Base-by-base conservation (phyloP, 2,888 invertebrate species). In the Galerucella calmariensis region DNA sequence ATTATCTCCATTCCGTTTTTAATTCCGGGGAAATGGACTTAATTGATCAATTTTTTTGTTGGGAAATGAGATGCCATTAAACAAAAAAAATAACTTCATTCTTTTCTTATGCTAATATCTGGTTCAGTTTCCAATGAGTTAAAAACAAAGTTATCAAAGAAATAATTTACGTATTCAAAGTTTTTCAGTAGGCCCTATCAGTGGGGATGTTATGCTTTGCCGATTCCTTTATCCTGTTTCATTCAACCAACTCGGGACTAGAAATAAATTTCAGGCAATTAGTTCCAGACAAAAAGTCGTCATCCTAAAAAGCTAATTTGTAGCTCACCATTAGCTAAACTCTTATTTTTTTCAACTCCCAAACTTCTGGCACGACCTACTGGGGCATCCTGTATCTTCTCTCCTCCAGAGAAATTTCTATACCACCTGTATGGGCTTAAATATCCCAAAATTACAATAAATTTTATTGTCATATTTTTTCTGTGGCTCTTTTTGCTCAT, bases 1-100 rank as follows among this genome's bases (percentile, higher is more conserved):
- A 73, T 69, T 69, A 73, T 69, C 56, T 20, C 59, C 61, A 73
- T 73, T 73, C 41, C 56, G 46, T 58, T 69, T 51, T 69, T 69
- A 73, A 69, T 73, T 73, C 58, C 65, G 12, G 24, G 46, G 41
- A 72, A 72, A 72, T 72, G 44, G 20, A 56, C 72, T 72, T 67
- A 61, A 67, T 67, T 67, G 67, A 69, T 69, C 69, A 63, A 44
- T 65, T 67, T 53, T 44, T 20, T 27, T 71, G 24, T 65, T 10
- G 14, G 27, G 11, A 69, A 69, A 46, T 41, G 51, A 20, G 41
- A 24, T 56, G 12, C 35, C 51, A 16, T 51, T 69, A 53, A 69
- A 63, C 35, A 41, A 6, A 41, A 69, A 20, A 69, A 69, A 62
- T n/a, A 62, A 53, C 46, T 67, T 72, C 44, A 53, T 66, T 72